Base-by-base conservation (phyloP, 2,113 vertebrate genomes). In the Steatornis caripensis region DNA sequence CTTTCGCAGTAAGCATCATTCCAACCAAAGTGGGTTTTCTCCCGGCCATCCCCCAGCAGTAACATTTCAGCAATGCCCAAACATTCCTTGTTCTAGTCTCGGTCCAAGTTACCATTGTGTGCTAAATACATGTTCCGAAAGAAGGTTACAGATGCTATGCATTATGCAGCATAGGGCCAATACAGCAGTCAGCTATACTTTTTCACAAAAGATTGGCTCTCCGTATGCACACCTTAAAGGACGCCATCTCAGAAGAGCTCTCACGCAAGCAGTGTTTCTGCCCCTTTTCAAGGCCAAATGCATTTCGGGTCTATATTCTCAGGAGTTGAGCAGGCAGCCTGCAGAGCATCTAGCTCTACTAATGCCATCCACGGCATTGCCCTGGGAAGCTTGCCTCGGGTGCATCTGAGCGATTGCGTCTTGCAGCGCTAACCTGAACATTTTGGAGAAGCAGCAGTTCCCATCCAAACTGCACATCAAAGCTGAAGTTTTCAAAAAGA, bases 331-430 rank as follows among this genome's bases (percentile, higher is more conserved):
- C 46, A 85, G 46, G 36, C 32, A 55, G 41, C 36, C 23, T 54
- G 45, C n/a, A 76, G 51, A 84, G 36, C 39, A 43, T 46, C 55
- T 49, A 48, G 43, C 45, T 54, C 68, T 45, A 14, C 54, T 72
- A 32, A 19, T 24, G n/a, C 60, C 3, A 0, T 36, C 55, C 18
- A 2, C 9, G 51, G 8, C 48, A 30, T 19, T 45, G 36, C 24
- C 36, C 20, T 23, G 11, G 46, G 21, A 57, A 10, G 30, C 6
- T 69, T 46, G 26, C 54, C 69, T 54, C 26, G 75, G 21, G 34
- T 11, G 16, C 2, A 0, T 37, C 49, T 57, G 39, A 58, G 39
- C 0, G 1, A 19, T 4, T 24, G 17, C 13, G 3, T 21, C 65
- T 46, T 72, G 69, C 34, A 26, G 9, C 3, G 10, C 30, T 55